phyloP scores from a whole-genome alignment of 2,113 vertebrate species.

The Eonycteris spelaea region DNA sequence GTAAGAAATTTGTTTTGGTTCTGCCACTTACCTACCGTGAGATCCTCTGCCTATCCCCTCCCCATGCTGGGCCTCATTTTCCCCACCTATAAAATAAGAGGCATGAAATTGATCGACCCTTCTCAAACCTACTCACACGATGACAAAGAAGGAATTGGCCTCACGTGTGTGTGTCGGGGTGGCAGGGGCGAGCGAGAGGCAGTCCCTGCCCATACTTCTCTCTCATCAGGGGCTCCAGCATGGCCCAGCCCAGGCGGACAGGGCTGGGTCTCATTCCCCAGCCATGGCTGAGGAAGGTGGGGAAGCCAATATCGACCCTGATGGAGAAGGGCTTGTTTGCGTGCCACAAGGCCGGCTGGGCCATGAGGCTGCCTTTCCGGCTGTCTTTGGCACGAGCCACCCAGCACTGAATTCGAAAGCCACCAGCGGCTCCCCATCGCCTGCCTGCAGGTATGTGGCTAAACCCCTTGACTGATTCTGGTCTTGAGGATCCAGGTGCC shows the following conservation, averaged over 20 bases:
- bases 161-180: neutral
- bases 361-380: neutral
- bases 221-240: neutral
- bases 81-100: neutral
- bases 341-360: neutral
- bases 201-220: rapidly evolving
- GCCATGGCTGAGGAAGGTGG: rapidly evolving
- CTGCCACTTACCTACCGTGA: neutral
- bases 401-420: neutral
- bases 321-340: neutral
- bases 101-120: neutral
- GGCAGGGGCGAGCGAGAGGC: neutral
- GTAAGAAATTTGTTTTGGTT: neutral
- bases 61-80: neutral
- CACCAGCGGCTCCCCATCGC: rapidly evolving
- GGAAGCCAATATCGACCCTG: neutral
- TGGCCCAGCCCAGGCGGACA: neutral
- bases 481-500: neutral
- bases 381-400: neutral
- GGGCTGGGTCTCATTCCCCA: neutral
- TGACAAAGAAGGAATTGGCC: neutral
- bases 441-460: neutral
- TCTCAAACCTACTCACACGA: neutral
- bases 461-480: neutral
- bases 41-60: too few species aligned